phyloP scores from a whole-genome alignment of 1,140 invertebrate genomes.

The Hirudo medicinalis region DNA sequence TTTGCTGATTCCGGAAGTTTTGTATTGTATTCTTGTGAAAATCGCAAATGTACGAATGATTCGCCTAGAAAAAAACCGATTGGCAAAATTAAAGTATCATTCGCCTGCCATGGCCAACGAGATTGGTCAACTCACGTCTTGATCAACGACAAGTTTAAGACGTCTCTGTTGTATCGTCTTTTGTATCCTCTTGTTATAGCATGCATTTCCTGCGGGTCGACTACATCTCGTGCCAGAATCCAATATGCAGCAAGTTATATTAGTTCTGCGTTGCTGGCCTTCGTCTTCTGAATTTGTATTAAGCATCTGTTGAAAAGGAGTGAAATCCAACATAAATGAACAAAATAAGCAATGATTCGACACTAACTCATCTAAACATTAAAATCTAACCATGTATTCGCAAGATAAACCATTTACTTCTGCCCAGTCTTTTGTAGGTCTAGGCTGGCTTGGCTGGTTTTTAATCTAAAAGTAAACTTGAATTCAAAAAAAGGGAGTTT shows the following conservation, averaged over 20 bases:
- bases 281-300: slow-evolving; percentile 48
- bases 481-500: too few species aligned
- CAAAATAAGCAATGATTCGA: too few species aligned
- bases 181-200: slow-evolving; percentile 88
- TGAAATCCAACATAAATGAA: too few species aligned
- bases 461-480: too few species aligned
- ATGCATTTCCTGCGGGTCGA: slow-evolving; percentile 78
- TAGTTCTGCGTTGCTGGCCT: slow-evolving; percentile 23
- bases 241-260: slow-evolving; percentile 69
- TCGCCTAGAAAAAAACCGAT: slow-evolving; percentile 50
- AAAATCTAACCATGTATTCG: too few species aligned
- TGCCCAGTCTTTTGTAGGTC: too few species aligned
- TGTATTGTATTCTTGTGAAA: slow-evolving; percentile 88
- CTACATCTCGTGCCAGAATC: slow-evolving; percentile 74
- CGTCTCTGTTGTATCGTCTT: slow-evolving; percentile 84
- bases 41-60: slow-evolving; percentile 92
- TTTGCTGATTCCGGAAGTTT: slow-evolving; percentile 66
- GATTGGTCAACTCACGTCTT: slow-evolving; percentile 50
- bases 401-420: too few species aligned
- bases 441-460: too few species aligned
- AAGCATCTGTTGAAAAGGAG: too few species aligned
- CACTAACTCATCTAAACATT: too few species aligned
- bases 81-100: slow-evolving; percentile 1
- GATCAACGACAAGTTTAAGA: slow-evolving; percentile 74
- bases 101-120: not conserved